Evolutionary conservation across 2,113 vertebrate genomes (phyloP).

Genomic region (Chinchilla lanigera): DNA sequence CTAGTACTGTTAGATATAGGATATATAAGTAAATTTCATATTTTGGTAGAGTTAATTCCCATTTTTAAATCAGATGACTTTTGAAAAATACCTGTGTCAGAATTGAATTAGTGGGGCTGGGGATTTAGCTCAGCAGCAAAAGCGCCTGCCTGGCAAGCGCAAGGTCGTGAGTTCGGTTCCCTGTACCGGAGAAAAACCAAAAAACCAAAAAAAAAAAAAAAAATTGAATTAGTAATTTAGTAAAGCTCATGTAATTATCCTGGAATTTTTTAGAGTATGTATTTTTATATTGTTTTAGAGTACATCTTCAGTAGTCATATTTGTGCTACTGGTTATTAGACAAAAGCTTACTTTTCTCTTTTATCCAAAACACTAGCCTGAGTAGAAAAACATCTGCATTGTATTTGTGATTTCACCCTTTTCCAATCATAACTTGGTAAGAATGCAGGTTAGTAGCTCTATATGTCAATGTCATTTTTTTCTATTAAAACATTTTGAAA

Average conservation of each 20-base stretch:
- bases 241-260: not conserved
- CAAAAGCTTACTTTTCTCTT: not conserved
- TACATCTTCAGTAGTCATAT: not conserved
- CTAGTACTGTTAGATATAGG: not conserved
- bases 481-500: not conserved
- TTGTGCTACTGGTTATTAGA: not conserved
- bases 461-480: not conserved
- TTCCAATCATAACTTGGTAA: not conserved
- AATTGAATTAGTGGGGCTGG: not conserved
- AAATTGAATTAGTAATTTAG: not conserved
- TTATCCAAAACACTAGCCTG: not conserved
- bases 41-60: not conserved
- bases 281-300: conserved; percentile 25
- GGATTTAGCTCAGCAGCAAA: too few species aligned
- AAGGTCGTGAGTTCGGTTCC: too few species aligned
- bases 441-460: conserved; percentile 15
- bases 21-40: not conserved
- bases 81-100: not conserved
- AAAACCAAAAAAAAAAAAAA: too few species aligned
- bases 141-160: too few species aligned
- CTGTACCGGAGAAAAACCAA: too few species aligned
- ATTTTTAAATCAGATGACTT: not conserved
- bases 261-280: not conserved
- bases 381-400: not conserved
- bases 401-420: not conserved